phyloP scores from a whole-genome alignment of 2,113 vertebrate species.

The Acinonyx jubatus region DNA sequence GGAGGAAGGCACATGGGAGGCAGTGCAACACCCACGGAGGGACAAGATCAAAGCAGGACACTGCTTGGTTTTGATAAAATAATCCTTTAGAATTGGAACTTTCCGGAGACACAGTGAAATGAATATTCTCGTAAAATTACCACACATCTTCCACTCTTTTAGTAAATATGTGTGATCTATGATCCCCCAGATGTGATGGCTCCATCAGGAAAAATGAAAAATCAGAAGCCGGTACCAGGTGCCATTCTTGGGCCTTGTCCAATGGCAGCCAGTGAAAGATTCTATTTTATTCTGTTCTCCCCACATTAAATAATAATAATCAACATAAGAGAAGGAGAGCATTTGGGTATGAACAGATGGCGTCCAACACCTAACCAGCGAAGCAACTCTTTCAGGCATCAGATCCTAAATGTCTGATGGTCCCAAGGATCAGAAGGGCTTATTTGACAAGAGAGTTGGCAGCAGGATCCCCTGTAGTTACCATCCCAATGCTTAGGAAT shows the following conservation, averaged over 20 bases:
- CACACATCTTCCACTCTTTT: not conserved
- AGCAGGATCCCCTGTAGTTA: constrained; percentile 70
- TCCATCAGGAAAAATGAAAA: constrained; percentile 34
- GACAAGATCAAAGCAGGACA: not conserved
- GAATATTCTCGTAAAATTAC: not conserved
- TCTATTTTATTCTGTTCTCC: constrained; percentile 33
- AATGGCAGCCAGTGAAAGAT: constrained; percentile 38
- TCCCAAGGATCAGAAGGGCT: constrained; percentile 74
- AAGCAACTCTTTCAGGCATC: constrained; percentile 79
- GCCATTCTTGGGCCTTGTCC: constrained; percentile 51
- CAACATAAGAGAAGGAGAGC: constrained; percentile 47
- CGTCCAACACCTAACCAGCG: constrained; percentile 73
- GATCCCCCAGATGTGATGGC: not conserved
- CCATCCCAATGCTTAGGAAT: constrained; percentile 64
- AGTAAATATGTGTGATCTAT: constrained; percentile 1
- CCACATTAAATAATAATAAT: constrained; percentile 29
- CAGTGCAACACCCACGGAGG: not conserved
- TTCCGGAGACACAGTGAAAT: not conserved
- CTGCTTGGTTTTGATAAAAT: not conserved
- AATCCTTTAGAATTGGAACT: not conserved
- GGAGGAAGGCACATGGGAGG: not conserved
- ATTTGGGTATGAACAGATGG: constrained; percentile 81
- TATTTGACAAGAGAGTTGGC: constrained; percentile 79
- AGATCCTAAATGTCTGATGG: constrained; percentile 69
- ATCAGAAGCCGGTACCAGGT: constrained; percentile 56